phyloP scores from a whole-genome alignment of 2,113 vertebrate genomes.

The Halcyon malimbica region DNA sequence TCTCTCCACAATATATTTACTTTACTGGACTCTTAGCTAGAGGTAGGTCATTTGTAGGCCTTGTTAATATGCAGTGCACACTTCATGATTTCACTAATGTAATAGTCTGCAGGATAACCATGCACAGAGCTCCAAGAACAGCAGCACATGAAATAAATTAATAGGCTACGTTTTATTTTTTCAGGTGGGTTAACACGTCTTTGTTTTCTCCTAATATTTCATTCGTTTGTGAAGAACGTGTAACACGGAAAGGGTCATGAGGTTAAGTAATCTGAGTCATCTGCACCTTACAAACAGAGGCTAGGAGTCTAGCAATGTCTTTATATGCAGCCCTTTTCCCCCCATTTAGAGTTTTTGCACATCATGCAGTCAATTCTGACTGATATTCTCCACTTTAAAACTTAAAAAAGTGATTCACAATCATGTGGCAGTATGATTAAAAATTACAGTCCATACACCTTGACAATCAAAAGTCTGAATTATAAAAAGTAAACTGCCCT shows the following conservation, averaged over 20 bases:
- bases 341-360: conserved; percentile 73
- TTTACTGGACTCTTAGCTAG: conserved; percentile 56
- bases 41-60: conserved; percentile 68
- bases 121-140: conserved; percentile 73
- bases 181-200: conserved; percentile 72
- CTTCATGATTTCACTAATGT: conserved; percentile 35
- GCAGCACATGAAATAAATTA: conserved; percentile 76
- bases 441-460: conserved; percentile 73
- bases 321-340: conserved; percentile 76
- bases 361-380: conserved; percentile 75
- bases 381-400: conserved; percentile 60
- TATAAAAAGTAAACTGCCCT: conserved; percentile 77
- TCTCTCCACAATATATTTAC: conserved; percentile 47
- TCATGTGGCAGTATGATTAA: conserved; percentile 76
- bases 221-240: conserved; percentile 61
- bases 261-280: conserved; percentile 47
- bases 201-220: conserved; percentile 63
- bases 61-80: conserved; percentile 46
- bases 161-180: conserved; percentile 77
- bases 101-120: conserved; percentile 47
- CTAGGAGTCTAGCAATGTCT: conserved; percentile 62
- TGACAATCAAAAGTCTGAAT: conserved; percentile 75
- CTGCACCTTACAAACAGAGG: conserved; percentile 56
- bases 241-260: conserved; percentile 66
- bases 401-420: conserved; percentile 73